phyloP scores from a whole-genome alignment of 2,888 invertebrate genomes.

The Nemurella pictetii region DNA sequence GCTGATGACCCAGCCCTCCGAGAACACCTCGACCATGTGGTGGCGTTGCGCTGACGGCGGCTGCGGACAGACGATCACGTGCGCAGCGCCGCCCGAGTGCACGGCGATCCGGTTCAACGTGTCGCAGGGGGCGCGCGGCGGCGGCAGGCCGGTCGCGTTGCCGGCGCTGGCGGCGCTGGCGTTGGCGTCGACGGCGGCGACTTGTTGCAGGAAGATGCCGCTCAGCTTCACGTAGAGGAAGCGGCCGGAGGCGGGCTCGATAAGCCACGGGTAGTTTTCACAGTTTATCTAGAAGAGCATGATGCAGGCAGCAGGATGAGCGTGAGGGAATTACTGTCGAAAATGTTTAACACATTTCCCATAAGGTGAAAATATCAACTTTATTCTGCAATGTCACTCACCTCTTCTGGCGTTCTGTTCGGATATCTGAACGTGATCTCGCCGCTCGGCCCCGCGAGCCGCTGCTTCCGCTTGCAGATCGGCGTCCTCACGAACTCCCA shows the following conservation, averaged over 20 bases:
- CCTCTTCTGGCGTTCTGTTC: constrained; percentile 58
- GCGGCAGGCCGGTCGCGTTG: background rate
- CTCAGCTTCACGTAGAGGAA: constrained; percentile 79
- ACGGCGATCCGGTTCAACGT: constrained; percentile 79
- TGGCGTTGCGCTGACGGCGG: constrained; percentile 50
- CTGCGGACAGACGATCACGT: constrained; percentile 64
- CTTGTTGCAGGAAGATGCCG: constrained; percentile 52
- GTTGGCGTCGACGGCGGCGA: constrained; percentile 33
- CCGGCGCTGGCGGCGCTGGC: constrained; percentile 34
- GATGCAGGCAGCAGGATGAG: no score
- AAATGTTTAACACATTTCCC: no score
- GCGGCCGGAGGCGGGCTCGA: constrained; percentile 74
- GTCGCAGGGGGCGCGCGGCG: constrained; percentile 58
- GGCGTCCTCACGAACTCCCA: constrained; percentile 78
- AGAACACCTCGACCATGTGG: constrained; percentile 62
- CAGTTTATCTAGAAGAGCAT: constrained; percentile 78
- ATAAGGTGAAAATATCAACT: background rate
- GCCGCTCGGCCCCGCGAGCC: constrained; percentile 76
- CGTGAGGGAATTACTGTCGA: no score
- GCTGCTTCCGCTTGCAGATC: constrained; percentile 70
- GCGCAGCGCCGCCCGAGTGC: constrained; percentile 69
- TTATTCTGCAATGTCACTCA: no score
- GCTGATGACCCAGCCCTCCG: constrained; percentile 73
- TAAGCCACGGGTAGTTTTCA: constrained; percentile 77
- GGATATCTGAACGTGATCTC: constrained; percentile 66